Base-by-base conservation (phyloP, 1,140 invertebrate species). In the Leguminivora glycinivorella region DNA sequence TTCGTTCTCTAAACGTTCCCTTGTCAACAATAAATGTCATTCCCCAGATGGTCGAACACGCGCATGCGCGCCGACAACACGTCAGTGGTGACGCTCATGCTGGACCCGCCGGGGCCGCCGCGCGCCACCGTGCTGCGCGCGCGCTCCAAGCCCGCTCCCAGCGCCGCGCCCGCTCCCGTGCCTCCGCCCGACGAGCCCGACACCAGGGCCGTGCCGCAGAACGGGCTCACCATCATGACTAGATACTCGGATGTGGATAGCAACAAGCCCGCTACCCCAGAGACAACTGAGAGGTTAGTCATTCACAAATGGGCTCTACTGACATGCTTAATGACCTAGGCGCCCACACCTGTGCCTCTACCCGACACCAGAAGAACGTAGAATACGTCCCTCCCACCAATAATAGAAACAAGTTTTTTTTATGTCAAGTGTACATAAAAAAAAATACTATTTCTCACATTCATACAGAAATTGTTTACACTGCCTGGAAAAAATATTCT, bases 1-100 rank as follows among this genome's bases (percentile, higher is more conserved):
- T n/a, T n/a, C n/a, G n/a, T n/a, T n/a, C n/a, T n/a, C n/a, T n/a
- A n/a, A n/a, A n/a, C n/a, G n/a, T 38, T 38, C 10, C 34, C 0
- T 38, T 24, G 9, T 68, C 3, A 68, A 60, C 7, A 68, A 24
- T 34, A 70, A 43, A 68, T 17, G 25, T 66, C 77, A 43, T 70
- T 69, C 80, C 82, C 14, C 75, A 94, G 95, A 71, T 97, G 97
- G 94, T 94, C 93, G 14, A 93, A 92, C 34, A 96, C 95, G 6
- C 94, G 96, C 81, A 94, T 98, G 93, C 93, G 97, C 34, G 98
- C 98, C 9, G 98, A 99, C 90, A 99, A 99, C 87, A 98, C 97
- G 2, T 98, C 96, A 68, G 98, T 98, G 56, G 96, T 99, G 5
- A 98, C 98, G 38, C 92, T 99, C 22, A 96, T 98, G 94, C 92